Conservation (phyloP, 2,113 vertebrate genomes). For the Accipiter cooperii region DNA sequence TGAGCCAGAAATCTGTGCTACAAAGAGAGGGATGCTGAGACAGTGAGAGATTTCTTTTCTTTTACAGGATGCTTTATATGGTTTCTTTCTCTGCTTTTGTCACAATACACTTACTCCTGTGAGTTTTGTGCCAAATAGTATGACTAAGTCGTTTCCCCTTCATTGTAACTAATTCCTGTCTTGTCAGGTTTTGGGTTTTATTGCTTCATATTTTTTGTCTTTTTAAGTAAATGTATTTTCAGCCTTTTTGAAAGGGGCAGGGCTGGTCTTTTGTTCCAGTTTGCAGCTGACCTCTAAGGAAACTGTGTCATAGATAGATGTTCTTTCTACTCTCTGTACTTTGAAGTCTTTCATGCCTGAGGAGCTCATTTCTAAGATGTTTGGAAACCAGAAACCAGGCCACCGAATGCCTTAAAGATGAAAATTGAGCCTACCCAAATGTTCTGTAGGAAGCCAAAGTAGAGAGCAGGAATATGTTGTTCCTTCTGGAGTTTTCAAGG, state of each 20-base stretch:
- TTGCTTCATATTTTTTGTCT: background rate
- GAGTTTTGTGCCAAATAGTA: background rate
- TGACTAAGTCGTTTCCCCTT: background rate
- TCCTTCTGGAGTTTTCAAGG: background rate
- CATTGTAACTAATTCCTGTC: background rate
- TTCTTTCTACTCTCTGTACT: background rate
- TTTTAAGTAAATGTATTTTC: background rate
- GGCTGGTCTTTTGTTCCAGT: background rate
- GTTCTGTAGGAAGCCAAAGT: background rate
- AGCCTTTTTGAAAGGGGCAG: background rate
- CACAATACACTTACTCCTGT: background rate
- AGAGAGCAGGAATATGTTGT: background rate
- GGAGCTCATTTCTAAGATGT: background rate
- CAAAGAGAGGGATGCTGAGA: background rate
- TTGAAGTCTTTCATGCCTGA: background rate
- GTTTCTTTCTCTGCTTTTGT: background rate
- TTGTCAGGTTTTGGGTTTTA: background rate
- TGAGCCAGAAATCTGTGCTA: background rate
- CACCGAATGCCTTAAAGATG: background rate
- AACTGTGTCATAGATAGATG: background rate
- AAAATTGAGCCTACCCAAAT: background rate
- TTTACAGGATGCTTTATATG: background rate
- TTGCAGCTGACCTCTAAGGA: background rate
- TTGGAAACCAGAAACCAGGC: background rate
- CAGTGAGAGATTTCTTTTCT: background rate